A percentile compares a stretch with the other conserved stretches of the same genome.
These are phyloP conservation scores for Desoria tigrina DNA, from an alignment of 2,888 invertebrate species.

Conservation along the genomic window DNA sequence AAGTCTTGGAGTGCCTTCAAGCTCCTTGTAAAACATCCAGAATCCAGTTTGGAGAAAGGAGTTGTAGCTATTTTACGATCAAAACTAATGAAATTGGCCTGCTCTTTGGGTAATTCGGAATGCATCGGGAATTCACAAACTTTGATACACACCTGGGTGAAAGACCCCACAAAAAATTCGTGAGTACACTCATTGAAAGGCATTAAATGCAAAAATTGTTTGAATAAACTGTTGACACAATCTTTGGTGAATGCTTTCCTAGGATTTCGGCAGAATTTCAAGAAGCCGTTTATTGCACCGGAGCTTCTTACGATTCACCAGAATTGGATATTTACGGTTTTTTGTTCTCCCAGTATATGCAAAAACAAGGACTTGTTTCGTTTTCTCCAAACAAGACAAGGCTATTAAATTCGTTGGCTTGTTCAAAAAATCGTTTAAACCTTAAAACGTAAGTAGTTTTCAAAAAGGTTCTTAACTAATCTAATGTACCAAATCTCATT, in stretches of 20 bases:
- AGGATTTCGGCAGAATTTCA: constrained; percentile 21
- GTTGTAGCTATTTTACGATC: constrained; percentile 15
- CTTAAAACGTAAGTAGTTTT: no score
- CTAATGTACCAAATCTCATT: no score
- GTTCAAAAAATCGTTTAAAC: no score
- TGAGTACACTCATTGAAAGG: no score
- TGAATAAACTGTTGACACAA: no score
- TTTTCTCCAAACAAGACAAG: neutral
- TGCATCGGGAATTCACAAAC: neutral
- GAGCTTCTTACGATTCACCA: neutral
- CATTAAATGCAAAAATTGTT: no score
- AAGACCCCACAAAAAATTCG: no score
- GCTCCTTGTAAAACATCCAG: neutral
- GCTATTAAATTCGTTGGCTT: neutral
- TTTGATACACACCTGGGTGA: neutral
- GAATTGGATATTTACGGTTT: constrained; percentile 8
- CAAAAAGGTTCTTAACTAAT: no score
- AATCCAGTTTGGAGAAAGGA: neutral
- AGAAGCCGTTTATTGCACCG: constrained; percentile 19
- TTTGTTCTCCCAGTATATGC: neutral
- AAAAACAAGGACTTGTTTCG: neutral
- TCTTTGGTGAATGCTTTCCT: no score
- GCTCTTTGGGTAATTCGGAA: neutral
- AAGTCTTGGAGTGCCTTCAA: neutral
- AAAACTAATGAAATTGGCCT: constrained; percentile 4